Base-by-base conservation (phyloP, 2,113 vertebrate genomes). In the Polyodon spathula region DNA sequence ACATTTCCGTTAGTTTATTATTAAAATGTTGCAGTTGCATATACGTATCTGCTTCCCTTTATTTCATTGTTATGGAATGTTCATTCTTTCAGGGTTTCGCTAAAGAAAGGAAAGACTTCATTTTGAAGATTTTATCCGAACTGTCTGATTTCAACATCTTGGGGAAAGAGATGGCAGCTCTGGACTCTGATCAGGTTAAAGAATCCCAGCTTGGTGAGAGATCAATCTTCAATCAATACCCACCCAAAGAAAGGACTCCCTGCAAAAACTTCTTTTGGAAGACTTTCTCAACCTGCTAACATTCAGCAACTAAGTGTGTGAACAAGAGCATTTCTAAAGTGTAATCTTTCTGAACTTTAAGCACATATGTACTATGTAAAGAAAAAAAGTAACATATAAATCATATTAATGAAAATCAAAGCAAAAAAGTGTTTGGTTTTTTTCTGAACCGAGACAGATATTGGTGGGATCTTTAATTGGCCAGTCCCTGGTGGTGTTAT, bases 221-320 rank as follows among this genome's bases (percentile, higher is more conserved):
- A 3, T 59, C 52, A 0, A 57, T 63, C 38, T 52, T 56, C 0
- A 69, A 37, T 4, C 69, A 66, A 38, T 55, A 75, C 12, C 4
- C 58, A 0, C 43, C 4, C 17, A 59, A 40, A 40, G 76, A 77
- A 1, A 78, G 75, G n/a, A 39, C 53, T 0, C 68, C 72, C 9
- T 87, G 85, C 59, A 83, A 76, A 60, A 81, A 77, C 54, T 89
- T 87, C 72, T 89, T 80, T 70, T 85, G 83, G 85, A 88, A 89
- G 71, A 84, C 81, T 14, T 85, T 84, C 68, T 87, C 80, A 58
- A 76, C 81, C 41, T 88, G 85, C 69, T 84, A 78, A 60, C 62
- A 39, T 4, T 17, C 10, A 2, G 14, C 4, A n/a, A 15, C 10
- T 40, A 8, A 37, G 43, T 8, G 1, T 17, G n/a, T 1, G 48